A percentile compares a stretch with the other conserved stretches of the same genome.
These are phyloP conservation scores for Cecropterus lyciades DNA, from an alignment of 1,140 invertebrate species.

Conservation along the genomic window DNA sequence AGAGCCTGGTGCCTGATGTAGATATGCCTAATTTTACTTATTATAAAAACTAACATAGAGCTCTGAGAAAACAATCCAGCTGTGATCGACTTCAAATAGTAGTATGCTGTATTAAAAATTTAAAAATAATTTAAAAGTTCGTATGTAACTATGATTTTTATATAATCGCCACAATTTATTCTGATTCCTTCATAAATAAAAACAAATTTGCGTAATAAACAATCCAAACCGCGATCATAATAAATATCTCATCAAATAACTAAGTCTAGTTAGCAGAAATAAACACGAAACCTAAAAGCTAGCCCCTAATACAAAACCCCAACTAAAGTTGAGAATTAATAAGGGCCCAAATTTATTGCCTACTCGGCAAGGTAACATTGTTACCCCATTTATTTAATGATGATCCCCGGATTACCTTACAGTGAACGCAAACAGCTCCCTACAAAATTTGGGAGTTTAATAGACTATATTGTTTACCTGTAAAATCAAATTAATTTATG, in stretches of 20 bases:
- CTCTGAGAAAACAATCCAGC: too few species aligned
- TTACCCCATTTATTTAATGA: slow-evolving; percentile 51
- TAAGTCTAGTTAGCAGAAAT: slow-evolving; percentile 26
- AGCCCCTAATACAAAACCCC: slow-evolving; percentile 24
- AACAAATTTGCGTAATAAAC: too few species aligned
- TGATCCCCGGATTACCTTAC: slow-evolving; percentile 45
- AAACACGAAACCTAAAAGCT: slow-evolving; percentile 21
- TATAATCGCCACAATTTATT: too few species aligned
- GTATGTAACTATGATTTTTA: too few species aligned
- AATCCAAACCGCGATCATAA: too few species aligned
- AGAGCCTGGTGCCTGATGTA: too few species aligned
- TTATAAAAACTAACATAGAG: too few species aligned
- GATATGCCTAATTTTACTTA: too few species aligned
- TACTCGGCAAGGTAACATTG: slow-evolving; percentile 35
- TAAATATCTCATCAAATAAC: background rate
- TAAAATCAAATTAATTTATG: slow-evolving; percentile 44
- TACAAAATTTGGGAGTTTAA: slow-evolving; percentile 43
- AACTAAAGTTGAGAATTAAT: slow-evolving; percentile 32
- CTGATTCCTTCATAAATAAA: too few species aligned
- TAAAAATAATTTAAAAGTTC: too few species aligned
- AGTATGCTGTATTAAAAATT: too few species aligned
- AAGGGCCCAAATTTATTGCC: slow-evolving; percentile 34
- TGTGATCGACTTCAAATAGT: too few species aligned
- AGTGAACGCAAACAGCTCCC: slow-evolving; percentile 30
- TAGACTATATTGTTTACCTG: slow-evolving; percentile 49